phyloP scores from a whole-genome alignment of 2,797 vertebrate genomes.

The Miichthys miiuy region DNA sequence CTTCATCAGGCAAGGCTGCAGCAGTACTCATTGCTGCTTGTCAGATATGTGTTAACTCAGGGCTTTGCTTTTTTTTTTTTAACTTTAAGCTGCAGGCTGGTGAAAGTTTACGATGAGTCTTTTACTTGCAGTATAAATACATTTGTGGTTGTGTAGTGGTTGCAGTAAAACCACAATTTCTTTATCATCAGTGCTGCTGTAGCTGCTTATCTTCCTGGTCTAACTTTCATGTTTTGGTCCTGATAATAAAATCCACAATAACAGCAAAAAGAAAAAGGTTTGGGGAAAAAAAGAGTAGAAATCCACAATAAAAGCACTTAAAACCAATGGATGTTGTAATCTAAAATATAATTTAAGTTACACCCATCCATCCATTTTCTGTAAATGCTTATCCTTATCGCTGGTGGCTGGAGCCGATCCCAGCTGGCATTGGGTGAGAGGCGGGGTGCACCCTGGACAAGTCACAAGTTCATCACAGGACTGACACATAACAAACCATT shows the following conservation, averaged over 20 bases:
- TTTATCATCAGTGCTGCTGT: neutral
- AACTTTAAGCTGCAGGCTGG: neutral
- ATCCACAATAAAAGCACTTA: neutral
- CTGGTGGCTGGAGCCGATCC: too few relatives aligned
- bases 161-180: neutral
- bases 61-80: neutral
- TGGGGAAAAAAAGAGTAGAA: neutral
- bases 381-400: too few relatives aligned
- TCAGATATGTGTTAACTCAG: neutral
- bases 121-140: neutral
- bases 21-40: neutral
- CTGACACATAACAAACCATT: too few relatives aligned
- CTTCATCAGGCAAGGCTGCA: neutral
- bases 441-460: too few relatives aligned
- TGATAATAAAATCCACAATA: neutral
- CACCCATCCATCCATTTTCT: too few relatives aligned
- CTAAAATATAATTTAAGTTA: too few relatives aligned
- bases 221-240: neutral
- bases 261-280: neutral
- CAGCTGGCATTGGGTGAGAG: too few relatives aligned
- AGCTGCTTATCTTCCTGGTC: neutral
- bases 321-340: neutral
- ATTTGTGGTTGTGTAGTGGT: neutral
- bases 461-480: too few relatives aligned
- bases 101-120: neutral